phyloP scores from a whole-genome alignment of 2,113 vertebrate species.

The Hassar affinis region DNA sequence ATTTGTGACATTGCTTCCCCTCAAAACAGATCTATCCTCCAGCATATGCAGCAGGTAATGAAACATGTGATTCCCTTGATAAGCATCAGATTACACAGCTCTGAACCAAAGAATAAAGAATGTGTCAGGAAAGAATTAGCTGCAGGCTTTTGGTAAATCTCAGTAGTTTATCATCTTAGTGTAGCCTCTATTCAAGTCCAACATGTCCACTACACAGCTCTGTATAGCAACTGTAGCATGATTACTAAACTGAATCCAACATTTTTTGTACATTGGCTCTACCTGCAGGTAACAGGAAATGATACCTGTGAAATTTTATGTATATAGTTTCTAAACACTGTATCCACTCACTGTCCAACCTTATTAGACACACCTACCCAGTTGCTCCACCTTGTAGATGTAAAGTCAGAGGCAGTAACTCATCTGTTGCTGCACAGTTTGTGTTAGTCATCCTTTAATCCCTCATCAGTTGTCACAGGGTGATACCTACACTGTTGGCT shows the following conservation, averaged over 20 bases:
- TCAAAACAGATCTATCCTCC: background rate
- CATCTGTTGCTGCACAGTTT: no score
- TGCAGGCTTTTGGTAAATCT: constrained; percentile 38
- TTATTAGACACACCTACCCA: no score
- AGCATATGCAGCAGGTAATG: constrained; percentile 15
- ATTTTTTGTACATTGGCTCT: background rate
- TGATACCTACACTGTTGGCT: no score
- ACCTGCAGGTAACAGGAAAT: background rate
- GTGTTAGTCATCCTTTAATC: no score
- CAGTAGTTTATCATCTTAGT: constrained; percentile 23
- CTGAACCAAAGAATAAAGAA: constrained; percentile 49
- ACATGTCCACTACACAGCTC: background rate
- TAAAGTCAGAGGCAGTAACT: no score
- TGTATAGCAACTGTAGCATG: background rate
- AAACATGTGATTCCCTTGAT: constrained; percentile 25
- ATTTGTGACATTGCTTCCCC: background rate
- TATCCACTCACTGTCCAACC: no score
- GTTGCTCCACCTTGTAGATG: no score
- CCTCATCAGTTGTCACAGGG: no score
- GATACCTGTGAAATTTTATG: background rate
- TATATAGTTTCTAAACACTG: no score
- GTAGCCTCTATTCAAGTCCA: constrained; percentile 17
- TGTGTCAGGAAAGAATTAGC: constrained; percentile 55
- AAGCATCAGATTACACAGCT: constrained; percentile 44
- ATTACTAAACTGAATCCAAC: background rate